Evolutionary conservation across 2,113 vertebrate species (phyloP).

Genomic region (Prionailurus bengalensis): DNA sequence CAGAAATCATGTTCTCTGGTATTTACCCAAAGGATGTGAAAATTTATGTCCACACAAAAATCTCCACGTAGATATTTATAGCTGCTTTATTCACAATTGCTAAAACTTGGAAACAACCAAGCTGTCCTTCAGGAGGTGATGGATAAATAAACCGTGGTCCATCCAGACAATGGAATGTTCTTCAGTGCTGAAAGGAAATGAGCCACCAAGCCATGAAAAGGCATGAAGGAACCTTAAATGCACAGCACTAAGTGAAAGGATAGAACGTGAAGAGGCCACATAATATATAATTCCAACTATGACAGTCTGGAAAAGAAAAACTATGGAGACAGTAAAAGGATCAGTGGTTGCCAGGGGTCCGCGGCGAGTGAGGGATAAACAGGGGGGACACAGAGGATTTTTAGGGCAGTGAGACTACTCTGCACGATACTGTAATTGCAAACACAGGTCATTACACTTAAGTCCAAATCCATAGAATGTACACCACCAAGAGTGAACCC

Average conservation of each 20-base stretch:
- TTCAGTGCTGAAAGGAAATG: background rate
- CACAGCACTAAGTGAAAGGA: background rate
- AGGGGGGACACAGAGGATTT: background rate
- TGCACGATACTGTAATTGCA: fast-evolving
- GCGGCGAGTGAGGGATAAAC: background rate
- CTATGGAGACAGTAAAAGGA: background rate
- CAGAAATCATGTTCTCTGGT: background rate
- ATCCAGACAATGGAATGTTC: background rate
- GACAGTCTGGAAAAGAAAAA: background rate
- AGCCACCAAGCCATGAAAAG: background rate
- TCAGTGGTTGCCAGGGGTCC: background rate
- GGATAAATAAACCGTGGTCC: background rate
- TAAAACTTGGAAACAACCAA: background rate
- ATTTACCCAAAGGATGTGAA: background rate
- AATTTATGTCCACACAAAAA: background rate
- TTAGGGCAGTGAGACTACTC: background rate
- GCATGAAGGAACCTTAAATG: background rate
- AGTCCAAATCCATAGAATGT: background rate
- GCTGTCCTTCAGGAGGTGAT: background rate
- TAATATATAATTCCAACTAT: background rate
- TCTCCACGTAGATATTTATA: background rate
- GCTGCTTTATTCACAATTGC: background rate
- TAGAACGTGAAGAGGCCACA: background rate
- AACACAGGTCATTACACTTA: background rate
- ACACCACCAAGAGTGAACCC: background rate